phyloP scores from a whole-genome alignment of 2,797 vertebrate genomes.

The Takifugu ocellatus region DNA sequence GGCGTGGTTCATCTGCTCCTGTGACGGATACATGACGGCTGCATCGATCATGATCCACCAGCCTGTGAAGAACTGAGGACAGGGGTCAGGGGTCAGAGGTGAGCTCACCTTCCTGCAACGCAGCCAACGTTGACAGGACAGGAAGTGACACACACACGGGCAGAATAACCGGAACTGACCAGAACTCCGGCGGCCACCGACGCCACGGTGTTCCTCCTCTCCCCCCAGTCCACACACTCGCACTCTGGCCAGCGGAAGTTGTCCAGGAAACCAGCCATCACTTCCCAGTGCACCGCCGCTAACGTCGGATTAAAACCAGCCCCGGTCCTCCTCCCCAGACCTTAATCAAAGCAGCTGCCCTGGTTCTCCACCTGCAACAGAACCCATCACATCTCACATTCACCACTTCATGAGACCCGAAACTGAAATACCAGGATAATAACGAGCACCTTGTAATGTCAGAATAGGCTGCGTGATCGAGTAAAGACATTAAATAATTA shows the following conservation, averaged over 20 bases:
- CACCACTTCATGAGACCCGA: too few relatives aligned
- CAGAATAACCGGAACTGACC: constrained; percentile 54
- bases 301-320: not conserved
- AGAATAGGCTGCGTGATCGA: too few relatives aligned
- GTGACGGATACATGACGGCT: constrained; percentile 77
- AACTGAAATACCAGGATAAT: too few relatives aligned
- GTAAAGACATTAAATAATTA: too few relatives aligned
- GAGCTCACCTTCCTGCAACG: too few relatives aligned
- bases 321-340: constrained; percentile 1
- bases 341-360: too few relatives aligned
- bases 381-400: too few relatives aligned
- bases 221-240: constrained; percentile 89
- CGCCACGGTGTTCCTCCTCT: constrained; percentile 84
- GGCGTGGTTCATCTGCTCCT: constrained; percentile 84
- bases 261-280: constrained; percentile 90
- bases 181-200: constrained; percentile 83
- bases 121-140: too few relatives aligned
- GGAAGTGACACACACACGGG: too few relatives aligned
- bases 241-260: constrained; percentile 89
- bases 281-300: not conserved
- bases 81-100: not conserved
- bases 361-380: too few relatives aligned
- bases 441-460: too few relatives aligned
- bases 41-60: constrained; percentile 96
- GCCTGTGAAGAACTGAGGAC: constrained; percentile 85